phyloP scores from a whole-genome alignment of 2,797 vertebrate species.

The Corythornis leucogaster region DNA sequence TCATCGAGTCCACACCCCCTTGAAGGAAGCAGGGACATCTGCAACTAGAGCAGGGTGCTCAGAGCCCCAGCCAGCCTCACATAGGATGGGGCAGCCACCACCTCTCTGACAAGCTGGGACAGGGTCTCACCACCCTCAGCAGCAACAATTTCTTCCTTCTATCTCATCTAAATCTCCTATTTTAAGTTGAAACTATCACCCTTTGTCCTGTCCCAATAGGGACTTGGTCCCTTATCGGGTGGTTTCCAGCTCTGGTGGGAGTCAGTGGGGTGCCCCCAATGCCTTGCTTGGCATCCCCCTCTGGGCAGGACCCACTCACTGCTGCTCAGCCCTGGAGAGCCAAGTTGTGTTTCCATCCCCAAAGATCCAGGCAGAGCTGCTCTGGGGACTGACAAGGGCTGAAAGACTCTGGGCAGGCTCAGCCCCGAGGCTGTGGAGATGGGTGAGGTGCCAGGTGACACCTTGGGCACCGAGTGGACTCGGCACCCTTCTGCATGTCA shows the following conservation, averaged over 20 bases:
- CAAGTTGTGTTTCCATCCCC: rapidly evolving
- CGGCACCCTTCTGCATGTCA: not conserved
- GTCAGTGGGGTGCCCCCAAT: no score
- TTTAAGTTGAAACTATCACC: not conserved
- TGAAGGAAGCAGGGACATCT: not conserved
- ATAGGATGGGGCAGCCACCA: no score
- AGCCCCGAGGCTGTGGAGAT: not conserved
- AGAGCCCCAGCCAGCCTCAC: no score
- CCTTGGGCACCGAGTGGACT: rapidly evolving
- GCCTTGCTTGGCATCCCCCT: not conserved
- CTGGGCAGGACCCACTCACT: not conserved
- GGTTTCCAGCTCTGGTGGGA: no score
- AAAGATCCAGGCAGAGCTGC: not conserved
- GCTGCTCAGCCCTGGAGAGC: rapidly evolving
- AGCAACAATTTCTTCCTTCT: not conserved
- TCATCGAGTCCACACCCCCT: not conserved
- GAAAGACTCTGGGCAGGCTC: not conserved
- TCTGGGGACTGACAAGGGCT: not conserved
- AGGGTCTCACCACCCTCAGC: not conserved
- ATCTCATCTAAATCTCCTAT: not conserved
- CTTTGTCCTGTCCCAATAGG: not conserved
- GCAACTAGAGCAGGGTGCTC: no score
- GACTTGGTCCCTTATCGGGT: not conserved
- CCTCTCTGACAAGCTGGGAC: no score
- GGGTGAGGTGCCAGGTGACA: not conserved